Evolutionary conservation across 1,140 invertebrate genomes (phyloP), one percentile per base, ranked within the genome.

Genomic region (Chrysopa pallens): DNA sequence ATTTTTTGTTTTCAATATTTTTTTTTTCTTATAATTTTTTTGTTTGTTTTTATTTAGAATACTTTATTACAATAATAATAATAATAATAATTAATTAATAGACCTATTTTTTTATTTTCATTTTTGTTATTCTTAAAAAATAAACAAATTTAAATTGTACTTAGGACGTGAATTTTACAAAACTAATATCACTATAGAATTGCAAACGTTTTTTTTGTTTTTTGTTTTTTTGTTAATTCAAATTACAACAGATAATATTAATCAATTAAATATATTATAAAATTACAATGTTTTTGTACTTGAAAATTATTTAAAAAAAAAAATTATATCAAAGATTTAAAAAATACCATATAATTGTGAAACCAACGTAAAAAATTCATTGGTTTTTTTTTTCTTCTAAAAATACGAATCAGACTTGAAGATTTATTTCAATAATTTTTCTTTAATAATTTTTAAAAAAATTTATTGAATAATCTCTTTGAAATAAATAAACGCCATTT

Each of bases 121-220:
- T 23, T 23, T 23, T 23, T 23, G n/a, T n/a, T 23, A 3, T 23
- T 23, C 17, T 23, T 23, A 23, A 23, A 23, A 23, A 23, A 23
- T 23, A 46, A 47, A 45, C 17, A 45, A 50, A 50, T 54, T 49
- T 50, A 54, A 54, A 51, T 52, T 42, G 46, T 49, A 49, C 52
- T 49, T 38, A 47, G 49, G 52, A 50, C 31, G 40, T 45, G 44
- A 45, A 44, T 43, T 42, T 41, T 43, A 46, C 36, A 14, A 45
- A 50, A 46, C 45, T 49, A 51, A 44, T 47, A 51, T 51, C 48
- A 49, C 48, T 49, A 49, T 49, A 51, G n/a, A 12, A 33, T 33
- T 33, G 31, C 31, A 33, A 33, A 11, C 17, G 17, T 23, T 23
- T 23, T 23, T 23, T 23, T 23, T 23, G 2, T 23, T 23, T 23